A percentile compares a stretch with the other conserved stretches of the same genome.
phyloP scores from a whole-genome alignment of 2,888 invertebrate species.

The Cylloceria caligata region DNA sequence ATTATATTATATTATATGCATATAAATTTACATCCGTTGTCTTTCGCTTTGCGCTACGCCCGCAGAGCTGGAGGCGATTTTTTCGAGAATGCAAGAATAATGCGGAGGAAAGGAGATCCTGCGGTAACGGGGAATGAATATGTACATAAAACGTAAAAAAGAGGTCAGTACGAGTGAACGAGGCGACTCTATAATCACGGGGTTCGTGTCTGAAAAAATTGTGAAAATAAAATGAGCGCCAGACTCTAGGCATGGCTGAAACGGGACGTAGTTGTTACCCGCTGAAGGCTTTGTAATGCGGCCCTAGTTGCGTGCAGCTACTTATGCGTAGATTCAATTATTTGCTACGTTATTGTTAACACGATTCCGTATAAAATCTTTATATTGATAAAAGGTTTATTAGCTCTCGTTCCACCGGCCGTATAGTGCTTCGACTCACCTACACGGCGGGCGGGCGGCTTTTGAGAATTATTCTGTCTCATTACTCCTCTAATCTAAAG shows the following conservation, averaged over 20 bases:
- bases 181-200: not conserved
- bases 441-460: too few relatives aligned
- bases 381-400: too few relatives aligned
- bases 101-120: constrained; percentile 2
- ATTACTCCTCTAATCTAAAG: too few relatives aligned
- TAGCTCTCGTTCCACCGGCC: too few relatives aligned
- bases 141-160: constrained; percentile 15
- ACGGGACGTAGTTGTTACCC: constrained; percentile 20
- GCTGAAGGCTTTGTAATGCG: constrained; percentile 1
- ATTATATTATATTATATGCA: constrained; percentile 25
- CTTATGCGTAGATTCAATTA: not conserved
- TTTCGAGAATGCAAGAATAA: constrained; percentile 9
- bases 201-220: constrained; percentile 40
- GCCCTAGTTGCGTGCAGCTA: not conserved
- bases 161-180: constrained; percentile 5
- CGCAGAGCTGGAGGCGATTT: constrained; percentile 28
- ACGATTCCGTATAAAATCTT: not conserved
- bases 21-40: constrained; percentile 4
- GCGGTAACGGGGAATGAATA: constrained; percentile 18
- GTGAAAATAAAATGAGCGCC: constrained; percentile 23
- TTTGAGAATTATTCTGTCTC: too few relatives aligned
- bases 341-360: not conserved
- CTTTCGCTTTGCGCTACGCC: constrained; percentile 24
- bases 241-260: not conserved
- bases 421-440: too few relatives aligned